Base-by-base conservation (phyloP, 37 sponge, comb jelly and placozoan genomes). In the Cliona cf. orientalis region DNA sequence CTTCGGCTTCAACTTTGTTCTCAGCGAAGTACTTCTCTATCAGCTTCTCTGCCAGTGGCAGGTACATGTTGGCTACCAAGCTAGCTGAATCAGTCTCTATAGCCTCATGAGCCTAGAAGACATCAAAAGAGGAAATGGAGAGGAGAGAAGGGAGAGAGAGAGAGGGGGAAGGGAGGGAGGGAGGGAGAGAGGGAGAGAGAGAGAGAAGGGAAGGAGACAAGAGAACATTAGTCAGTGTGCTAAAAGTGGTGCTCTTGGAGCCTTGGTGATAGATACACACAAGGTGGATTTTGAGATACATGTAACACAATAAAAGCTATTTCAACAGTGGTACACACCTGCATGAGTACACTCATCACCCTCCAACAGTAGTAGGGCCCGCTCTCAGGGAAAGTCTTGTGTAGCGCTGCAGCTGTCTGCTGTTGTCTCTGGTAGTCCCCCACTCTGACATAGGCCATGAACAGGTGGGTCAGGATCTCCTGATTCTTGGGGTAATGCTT, bases 351-450 rank as follows among this genome's bases (percentile, higher is more conserved):
- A 43, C 97, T 97, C 95, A 97, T 94, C 29, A 97, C 90, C 66
- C 89, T 85, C 97, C 97, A 97, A 76, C 85, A 97, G 88, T 97
- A 94, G 93, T 94, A 94, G 6, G 97, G 91, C 2, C 88, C 92
- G 43, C 89, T 97, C 26, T 78, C 46, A 23, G 95, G 92, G 64
- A 83, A 81, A 1, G 75, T 80, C 80, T 95, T 95, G 69, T 85
- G 80, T 37, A 95, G 78, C 26, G 60, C 66, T 2, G 86, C 76
- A 3, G 95, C 95, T 38, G 69, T 79, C 84, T 94, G 92, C 74
- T 98, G 97, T 79, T 98, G 99, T 55, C 87, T 91, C 78, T 91
- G 83, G 77, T 91, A 96, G 59, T 96, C 90, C 2, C 83, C 87
- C 29, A 92, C 70, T 36, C 97, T 74, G 6, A 96, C 99, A 42